These are phyloP conservation scores for Drosophila sp. DNA, from an alignment of 1,140 invertebrate genomes.

Conservation along the genomic window DNA sequence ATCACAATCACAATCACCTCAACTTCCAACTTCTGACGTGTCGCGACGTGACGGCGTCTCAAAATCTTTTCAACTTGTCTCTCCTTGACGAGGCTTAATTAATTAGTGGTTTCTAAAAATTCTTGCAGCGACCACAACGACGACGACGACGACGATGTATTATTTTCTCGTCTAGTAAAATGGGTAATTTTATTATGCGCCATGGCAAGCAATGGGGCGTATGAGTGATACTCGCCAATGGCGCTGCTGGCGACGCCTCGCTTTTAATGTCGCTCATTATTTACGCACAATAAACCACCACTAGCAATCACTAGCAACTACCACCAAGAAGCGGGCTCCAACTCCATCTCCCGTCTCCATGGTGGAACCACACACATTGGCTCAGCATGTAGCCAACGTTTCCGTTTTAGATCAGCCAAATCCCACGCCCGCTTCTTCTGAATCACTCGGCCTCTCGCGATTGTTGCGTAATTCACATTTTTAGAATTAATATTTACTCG, in stretches of 20 bases:
- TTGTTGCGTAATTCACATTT: conserved; percentile 24
- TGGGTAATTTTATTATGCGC: conserved; percentile 53
- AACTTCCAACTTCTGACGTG: conserved; percentile 22
- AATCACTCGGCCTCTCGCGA: conserved; percentile 10
- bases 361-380: conserved; percentile 49
- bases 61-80: conserved; percentile 37
- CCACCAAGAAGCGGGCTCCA: conserved; percentile 11
- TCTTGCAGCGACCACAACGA: conserved; percentile 14
- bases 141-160: conserved; percentile 19
- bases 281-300: conserved; percentile 58
- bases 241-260: conserved; percentile 23
- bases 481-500: conserved; percentile 4
- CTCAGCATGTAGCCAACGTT: conserved; percentile 46
- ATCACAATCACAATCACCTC: conserved; percentile 9
- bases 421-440: conserved; percentile 33
- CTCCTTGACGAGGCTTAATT: conserved; percentile 64
- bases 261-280: conserved; percentile 62
- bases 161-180: conserved; percentile 48
- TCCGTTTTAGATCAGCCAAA: conserved; percentile 22
- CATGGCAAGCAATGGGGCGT: conserved; percentile 48
- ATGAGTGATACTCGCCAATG: conserved; percentile 42
- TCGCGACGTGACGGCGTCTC: conserved; percentile 17
- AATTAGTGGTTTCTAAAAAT: conserved; percentile 55
- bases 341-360: neutral
- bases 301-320: too few species aligned